Conservation (phyloP, 2,888 invertebrate genomes). For the Thalpophila matura region DNA sequence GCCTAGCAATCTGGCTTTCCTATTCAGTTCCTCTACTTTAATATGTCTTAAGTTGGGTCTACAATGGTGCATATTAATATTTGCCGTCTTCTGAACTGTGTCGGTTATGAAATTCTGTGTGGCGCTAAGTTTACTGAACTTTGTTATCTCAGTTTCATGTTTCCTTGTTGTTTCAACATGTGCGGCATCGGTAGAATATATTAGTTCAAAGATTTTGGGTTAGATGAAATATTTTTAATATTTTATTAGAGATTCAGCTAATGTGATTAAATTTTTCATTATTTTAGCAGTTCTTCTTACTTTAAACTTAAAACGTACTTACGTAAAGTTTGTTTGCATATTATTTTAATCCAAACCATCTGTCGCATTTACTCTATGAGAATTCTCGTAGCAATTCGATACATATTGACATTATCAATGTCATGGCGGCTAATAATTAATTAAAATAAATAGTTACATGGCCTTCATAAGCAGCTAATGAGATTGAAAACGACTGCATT, state of each 20-base stretch:
- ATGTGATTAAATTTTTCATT: not conserved
- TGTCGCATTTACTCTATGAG: constrained; percentile 60
- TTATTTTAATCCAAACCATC: not conserved
- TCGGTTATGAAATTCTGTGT: constrained; percentile 53
- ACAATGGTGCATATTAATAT: constrained; percentile 62
- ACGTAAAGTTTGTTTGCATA: not conserved
- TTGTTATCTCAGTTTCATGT: constrained; percentile 55
- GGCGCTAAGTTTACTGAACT: constrained; percentile 59
- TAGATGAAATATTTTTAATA: not conserved
- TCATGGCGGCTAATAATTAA: constrained; percentile 64
- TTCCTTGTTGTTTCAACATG: constrained; percentile 55
- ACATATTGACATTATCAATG: constrained; percentile 65
- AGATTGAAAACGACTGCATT: constrained; percentile 62
- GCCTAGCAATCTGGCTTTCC: constrained; percentile 46
- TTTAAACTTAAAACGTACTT: too few relatives aligned
- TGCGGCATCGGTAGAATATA: constrained; percentile 21
- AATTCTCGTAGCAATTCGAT: constrained; percentile 49
- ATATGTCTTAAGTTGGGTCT: constrained; percentile 50
- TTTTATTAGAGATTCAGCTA: not conserved
- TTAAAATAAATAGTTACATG: constrained; percentile 63
- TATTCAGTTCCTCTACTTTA: constrained; percentile 59
- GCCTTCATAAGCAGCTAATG: constrained; percentile 57
- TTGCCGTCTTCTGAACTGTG: constrained; percentile 45
- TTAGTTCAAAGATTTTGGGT: constrained; percentile 13
- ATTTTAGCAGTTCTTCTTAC: not conserved